These are phyloP conservation scores for Hyposoter dolosus DNA, from an alignment of 2,888 invertebrate species.

Conservation along the genomic window DNA sequence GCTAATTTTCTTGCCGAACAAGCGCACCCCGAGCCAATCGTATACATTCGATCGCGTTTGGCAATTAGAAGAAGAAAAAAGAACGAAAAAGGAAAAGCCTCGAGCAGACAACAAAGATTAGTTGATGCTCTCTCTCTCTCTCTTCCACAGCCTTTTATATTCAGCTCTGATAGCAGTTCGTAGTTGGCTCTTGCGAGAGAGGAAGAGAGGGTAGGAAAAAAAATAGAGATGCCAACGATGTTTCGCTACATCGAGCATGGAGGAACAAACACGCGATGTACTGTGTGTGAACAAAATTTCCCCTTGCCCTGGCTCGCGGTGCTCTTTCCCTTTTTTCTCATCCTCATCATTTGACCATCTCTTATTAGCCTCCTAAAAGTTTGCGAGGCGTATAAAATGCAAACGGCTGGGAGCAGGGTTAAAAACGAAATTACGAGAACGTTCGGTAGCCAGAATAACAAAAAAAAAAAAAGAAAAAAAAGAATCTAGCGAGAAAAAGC, in stretches of 20 bases:
- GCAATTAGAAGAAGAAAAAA: conserved; percentile 54
- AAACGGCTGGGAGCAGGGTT: conserved; percentile 23
- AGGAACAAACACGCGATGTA: conserved; percentile 32
- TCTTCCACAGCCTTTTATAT: conserved; percentile 3
- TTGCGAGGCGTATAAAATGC: conserved; percentile 54
- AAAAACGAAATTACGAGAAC: conserved; percentile 67
- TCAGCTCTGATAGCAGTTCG: conserved; percentile 27
- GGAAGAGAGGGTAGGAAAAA: neutral
- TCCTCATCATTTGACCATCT: conserved; percentile 23
- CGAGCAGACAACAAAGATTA: conserved; percentile 59
- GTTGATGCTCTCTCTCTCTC: conserved; percentile 24
- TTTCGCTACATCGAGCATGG: conserved; percentile 21
- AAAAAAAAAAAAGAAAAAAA: conserved; percentile 15
- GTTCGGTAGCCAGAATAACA: conserved; percentile 48
- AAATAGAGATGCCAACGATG: conserved; percentile 10
- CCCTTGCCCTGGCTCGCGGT: neutral
- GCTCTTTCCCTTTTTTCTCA: neutral
- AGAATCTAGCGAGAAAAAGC: conserved; percentile 65
- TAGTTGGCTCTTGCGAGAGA: conserved; percentile 25
- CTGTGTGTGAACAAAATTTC: conserved; percentile 52
- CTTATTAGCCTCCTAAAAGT: conserved; percentile 63
- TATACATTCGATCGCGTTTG: conserved; percentile 54
- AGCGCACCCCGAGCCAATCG: conserved; percentile 59
- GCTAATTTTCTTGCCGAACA: conserved; percentile 58
- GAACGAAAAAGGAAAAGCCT: conserved; percentile 1